Percentiles rank a stretch among this genome's conserved stretches.
Conservation (phyloP, 2,888 invertebrate genomes). For the Lasiommata megera region DNA sequence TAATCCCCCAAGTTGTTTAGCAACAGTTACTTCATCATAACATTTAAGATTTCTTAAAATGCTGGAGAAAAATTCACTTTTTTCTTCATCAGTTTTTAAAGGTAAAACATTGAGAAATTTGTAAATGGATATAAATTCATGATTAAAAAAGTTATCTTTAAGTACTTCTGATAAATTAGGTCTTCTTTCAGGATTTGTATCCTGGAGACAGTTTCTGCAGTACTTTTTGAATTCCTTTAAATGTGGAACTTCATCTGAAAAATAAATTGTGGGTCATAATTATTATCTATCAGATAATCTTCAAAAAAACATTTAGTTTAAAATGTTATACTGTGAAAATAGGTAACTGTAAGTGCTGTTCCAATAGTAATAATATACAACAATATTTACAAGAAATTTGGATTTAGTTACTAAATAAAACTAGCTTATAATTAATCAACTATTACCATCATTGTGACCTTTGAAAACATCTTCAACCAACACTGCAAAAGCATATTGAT, state of each 20-base stretch:
- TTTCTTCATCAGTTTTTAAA: slow-evolving; percentile 88
- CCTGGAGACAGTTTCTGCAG: slow-evolving; percentile 86
- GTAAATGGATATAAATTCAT: slow-evolving; percentile 91
- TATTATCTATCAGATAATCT: not conserved
- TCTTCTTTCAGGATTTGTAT: slow-evolving; percentile 83
- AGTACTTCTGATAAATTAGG: slow-evolving; percentile 85
- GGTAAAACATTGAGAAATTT: slow-evolving; percentile 92
- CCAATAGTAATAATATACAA: not conserved
- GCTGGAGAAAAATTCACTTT: slow-evolving; percentile 88
- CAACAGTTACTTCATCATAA: slow-evolving; percentile 91
- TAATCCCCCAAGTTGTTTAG: slow-evolving; percentile 88
- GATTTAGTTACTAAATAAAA: not conserved
- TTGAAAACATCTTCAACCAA: slow-evolving; percentile 88
- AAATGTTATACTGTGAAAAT: not conserved
- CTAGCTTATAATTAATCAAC: not conserved
- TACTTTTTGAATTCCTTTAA: slow-evolving; percentile 85
- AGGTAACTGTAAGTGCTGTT: not conserved
- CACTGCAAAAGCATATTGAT: slow-evolving; percentile 89
- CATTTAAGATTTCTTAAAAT: slow-evolving; percentile 85
- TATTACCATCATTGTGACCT: slow-evolving; percentile 78
- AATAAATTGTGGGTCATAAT: not conserved
- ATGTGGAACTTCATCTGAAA: slow-evolving; percentile 85
- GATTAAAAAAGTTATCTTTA: slow-evolving; percentile 89
- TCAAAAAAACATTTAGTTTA: not conserved
- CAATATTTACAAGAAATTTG: not conserved